phyloP scores from a whole-genome alignment of 1,140 invertebrate genomes.

The Venustaconcha ellipsiformis region DNA sequence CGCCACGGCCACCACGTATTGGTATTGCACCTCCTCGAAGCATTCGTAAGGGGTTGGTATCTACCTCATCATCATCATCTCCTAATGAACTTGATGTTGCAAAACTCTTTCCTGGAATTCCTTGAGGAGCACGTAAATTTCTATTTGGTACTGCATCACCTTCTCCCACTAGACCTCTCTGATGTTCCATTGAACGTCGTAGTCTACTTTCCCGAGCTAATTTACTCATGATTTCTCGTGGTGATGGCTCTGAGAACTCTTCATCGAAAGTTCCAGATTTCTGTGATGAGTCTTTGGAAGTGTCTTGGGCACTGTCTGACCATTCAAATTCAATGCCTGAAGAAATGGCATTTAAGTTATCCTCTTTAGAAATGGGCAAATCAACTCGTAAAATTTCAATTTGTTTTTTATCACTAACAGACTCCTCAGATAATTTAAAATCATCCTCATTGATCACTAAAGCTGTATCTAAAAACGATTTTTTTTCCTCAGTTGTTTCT shows the following conservation, averaged over 20 bases:
- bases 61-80: slow-evolving; percentile 64
- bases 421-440: slow-evolving; percentile 26
- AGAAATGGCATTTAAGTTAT: slow-evolving; percentile 32
- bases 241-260: slow-evolving; percentile 61
- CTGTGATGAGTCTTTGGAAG: slow-evolving; percentile 23
- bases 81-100: slow-evolving; percentile 15
- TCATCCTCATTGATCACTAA: slow-evolving; percentile 22
- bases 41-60: slow-evolving; percentile 81
- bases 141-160: slow-evolving; percentile 37
- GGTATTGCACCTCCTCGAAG: slow-evolving; percentile 71
- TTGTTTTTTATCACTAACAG: slow-evolving; percentile 23
- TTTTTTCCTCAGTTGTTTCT: no score
- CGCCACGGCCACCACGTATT: slow-evolving; percentile 51
- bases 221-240: slow-evolving; percentile 60
- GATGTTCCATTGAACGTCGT: slow-evolving; percentile 58
- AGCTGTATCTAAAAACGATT: slow-evolving; percentile 14
- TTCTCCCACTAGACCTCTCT: slow-evolving; percentile 46
- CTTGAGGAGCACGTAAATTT: slow-evolving; percentile 59
- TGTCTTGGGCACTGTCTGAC: slow-evolving; percentile 28
- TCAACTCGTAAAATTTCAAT: slow-evolving; percentile 37
- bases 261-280: slow-evolving; percentile 54
- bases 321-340: slow-evolving; percentile 13
- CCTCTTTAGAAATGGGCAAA: slow-evolving; percentile 27
- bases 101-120: slow-evolving; percentile 52
- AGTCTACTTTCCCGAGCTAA: slow-evolving; percentile 57